Conservation (phyloP, 2,113 vertebrate species). For the Colaptes auratus region DNA sequence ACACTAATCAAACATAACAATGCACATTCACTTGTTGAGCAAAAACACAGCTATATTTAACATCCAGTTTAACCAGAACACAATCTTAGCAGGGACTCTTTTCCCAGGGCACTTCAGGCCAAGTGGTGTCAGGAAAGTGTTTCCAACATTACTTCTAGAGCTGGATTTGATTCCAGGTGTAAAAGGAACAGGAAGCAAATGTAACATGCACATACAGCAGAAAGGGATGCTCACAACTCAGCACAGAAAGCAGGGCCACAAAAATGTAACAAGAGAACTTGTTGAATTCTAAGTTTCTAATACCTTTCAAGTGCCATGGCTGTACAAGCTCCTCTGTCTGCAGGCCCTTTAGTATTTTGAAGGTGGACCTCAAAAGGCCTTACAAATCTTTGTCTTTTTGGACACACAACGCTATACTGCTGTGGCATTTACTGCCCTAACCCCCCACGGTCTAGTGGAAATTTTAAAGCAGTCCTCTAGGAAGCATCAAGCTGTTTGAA, state of each 20-base stretch:
- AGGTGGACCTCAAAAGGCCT: neutral
- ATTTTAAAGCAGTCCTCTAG: neutral
- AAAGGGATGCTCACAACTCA: neutral
- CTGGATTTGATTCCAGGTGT: neutral
- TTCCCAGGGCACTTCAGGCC: neutral
- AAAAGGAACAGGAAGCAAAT: neutral
- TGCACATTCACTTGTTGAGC: neutral
- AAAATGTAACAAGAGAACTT: neutral
- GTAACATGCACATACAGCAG: neutral
- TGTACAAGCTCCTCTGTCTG: neutral
- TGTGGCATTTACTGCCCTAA: neutral
- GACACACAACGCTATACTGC: neutral
- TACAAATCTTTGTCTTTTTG: neutral
- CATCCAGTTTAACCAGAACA: neutral
- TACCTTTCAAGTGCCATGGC: neutral
- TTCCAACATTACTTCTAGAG: neutral
- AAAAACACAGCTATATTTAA: neutral
- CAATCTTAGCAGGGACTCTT: neutral
- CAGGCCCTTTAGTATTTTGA: neutral
- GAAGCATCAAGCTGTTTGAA: neutral
- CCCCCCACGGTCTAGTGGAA: neutral
- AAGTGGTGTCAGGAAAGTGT: neutral
- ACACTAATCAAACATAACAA: neutral
- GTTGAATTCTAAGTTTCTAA: neutral
- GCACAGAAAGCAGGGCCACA: neutral